Evolutionary conservation across 2,888 invertebrate genomes (phyloP).

Genomic region (Laothoe populi): DNA sequence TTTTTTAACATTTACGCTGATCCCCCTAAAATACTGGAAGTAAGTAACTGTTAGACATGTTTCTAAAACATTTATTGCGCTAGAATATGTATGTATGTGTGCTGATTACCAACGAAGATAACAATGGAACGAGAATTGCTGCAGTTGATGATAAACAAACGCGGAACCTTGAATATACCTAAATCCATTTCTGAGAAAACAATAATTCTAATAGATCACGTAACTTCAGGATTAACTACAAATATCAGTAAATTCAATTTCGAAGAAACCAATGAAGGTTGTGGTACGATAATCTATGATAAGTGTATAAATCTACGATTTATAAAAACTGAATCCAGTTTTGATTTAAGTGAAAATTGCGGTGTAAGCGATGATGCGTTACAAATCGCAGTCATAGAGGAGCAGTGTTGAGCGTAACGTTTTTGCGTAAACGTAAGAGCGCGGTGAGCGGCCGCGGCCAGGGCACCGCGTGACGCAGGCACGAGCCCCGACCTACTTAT

Average conservation of each 20-base stretch:
- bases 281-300: neutral
- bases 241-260: neutral
- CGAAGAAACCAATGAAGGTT: conserved; percentile 4
- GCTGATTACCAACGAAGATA: neutral
- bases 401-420: conserved; percentile 54
- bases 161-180: neutral
- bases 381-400: conserved; percentile 35
- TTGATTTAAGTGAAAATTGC: neutral
- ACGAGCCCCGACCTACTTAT: conserved; percentile 83
- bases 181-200: conserved; percentile 4
- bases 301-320: neutral
- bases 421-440: conserved; percentile 77
- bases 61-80: neutral
- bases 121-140: neutral
- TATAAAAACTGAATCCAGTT: neutral
- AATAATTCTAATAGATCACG: neutral
- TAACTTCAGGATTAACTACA: neutral
- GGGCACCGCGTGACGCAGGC: conserved; percentile 73
- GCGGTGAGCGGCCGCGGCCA: conserved; percentile 57
- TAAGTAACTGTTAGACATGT: neutral
- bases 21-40: neutral
- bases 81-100: neutral
- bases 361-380: too few species aligned
- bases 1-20: conserved; percentile 24
- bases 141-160: neutral